Conservation (phyloP, 2,888 invertebrate genomes). For the Zygogramma bicolorata region DNA sequence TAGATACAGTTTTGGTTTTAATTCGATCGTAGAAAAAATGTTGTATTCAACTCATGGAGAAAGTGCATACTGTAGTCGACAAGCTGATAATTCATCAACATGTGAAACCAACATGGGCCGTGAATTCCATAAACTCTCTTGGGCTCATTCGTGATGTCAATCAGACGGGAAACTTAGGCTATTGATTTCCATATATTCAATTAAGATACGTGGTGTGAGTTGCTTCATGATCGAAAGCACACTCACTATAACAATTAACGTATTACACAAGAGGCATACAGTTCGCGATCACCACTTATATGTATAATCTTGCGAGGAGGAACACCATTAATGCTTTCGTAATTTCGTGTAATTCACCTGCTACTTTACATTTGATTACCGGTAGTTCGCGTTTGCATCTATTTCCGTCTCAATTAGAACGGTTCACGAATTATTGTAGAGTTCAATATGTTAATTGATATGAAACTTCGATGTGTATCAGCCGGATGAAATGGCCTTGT, state of each 20-base stretch:
- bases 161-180: no score
- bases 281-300: neutral
- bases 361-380: constrained; percentile 5
- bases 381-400: constrained; percentile 5
- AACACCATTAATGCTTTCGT: neutral
- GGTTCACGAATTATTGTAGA: neutral
- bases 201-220: no score
- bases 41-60: no score
- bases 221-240: neutral
- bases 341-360: constrained; percentile 5
- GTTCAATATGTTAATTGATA: constrained; percentile 9
- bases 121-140: no score
- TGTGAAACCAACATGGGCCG: no score
- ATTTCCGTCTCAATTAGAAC: constrained; percentile 10
- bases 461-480: neutral
- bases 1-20: no score
- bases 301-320: constrained; percentile 4
- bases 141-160: no score
- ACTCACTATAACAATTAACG: neutral
- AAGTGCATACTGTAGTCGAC: no score
- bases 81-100: no score
- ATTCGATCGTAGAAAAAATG: no score
- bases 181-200: no score
- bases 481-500: neutral
- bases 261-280: neutral